These are phyloP conservation scores for Gymnosoma rotundatum DNA, from an alignment of 2,888 invertebrate genomes.

Conservation along the genomic window DNA sequence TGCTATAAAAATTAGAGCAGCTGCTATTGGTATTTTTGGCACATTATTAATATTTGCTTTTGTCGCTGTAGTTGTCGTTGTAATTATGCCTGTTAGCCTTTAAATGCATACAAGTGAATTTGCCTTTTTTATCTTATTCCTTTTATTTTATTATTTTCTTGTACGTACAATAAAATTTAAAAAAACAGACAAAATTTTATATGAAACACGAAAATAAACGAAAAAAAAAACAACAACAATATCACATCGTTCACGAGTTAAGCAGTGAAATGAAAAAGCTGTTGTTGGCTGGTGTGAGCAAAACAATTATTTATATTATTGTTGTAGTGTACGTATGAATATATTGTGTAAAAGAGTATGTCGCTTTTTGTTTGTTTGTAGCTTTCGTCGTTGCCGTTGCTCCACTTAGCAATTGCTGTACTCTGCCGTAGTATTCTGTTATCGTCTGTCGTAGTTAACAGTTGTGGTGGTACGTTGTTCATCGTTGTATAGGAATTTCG, in stretches of 20 bases:
- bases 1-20: slow-evolving; percentile 9
- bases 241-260: slow-evolving; percentile 55
- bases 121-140: slow-evolving; percentile 18
- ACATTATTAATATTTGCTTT: background rate
- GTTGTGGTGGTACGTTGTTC: slow-evolving; percentile 70
- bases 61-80: slow-evolving; percentile 43
- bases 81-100: slow-evolving; percentile 21
- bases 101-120: slow-evolving; percentile 3
- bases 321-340: slow-evolving; percentile 17
- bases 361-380: slow-evolving; percentile 41
- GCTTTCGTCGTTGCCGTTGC: slow-evolving; percentile 55
- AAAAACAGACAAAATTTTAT: slow-evolving; percentile 13
- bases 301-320: slow-evolving; percentile 53
- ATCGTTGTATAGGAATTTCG: slow-evolving; percentile 64
- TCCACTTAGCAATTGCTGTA: slow-evolving; percentile 68
- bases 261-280: slow-evolving; percentile 36
- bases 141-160: slow-evolving; percentile 20
- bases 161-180: slow-evolving; percentile 40
- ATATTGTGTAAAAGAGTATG: slow-evolving; percentile 18
- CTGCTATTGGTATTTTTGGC: too few species aligned
- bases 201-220: slow-evolving; percentile 10
- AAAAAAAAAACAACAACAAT: slow-evolving; percentile 16
- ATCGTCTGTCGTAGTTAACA: slow-evolving; percentile 70
- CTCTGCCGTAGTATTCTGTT: slow-evolving; percentile 68
- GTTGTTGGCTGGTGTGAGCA: slow-evolving; percentile 41